phyloP scores from a whole-genome alignment of 1,140 invertebrate species.

The Pseudomyrmex concolor region DNA sequence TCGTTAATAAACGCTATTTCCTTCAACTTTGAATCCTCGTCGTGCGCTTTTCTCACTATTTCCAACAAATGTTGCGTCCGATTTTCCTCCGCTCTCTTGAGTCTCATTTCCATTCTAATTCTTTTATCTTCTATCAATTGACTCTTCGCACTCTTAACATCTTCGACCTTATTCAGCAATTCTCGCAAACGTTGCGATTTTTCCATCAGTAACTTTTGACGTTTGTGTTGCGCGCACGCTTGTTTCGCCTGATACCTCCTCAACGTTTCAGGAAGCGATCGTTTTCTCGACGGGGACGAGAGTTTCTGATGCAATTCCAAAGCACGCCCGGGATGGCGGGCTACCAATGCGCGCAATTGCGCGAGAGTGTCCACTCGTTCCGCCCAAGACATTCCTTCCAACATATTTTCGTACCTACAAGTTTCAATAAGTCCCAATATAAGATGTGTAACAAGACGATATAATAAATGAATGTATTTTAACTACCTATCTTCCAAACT shows the following conservation, averaged over 20 bases:
- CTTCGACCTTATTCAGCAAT: conserved; percentile 94
- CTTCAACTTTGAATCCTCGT: conserved; percentile 98
- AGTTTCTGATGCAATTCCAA: conserved; percentile 96
- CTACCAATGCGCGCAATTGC: conserved; percentile 90
- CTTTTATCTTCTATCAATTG: conserved; percentile 94
- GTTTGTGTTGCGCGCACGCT: conserved; percentile 91
- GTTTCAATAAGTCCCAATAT: too few species aligned
- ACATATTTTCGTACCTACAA: conserved; percentile 88
- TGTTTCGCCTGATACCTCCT: conserved; percentile 95
- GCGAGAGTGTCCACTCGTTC: conserved; percentile 92
- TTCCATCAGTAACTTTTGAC: conserved; percentile 92
- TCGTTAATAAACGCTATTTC: conserved; percentile 99
- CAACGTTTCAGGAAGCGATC: conserved; percentile 92
- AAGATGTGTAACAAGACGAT: conserved; percentile 10
- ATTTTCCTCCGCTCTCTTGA: conserved; percentile 96
- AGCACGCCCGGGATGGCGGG: conserved; percentile 94
- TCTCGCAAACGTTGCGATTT: conserved; percentile 94
- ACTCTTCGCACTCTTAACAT: conserved; percentile 94
- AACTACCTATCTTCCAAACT: conserved; percentile 81
- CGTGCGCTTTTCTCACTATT: conserved; percentile 97
- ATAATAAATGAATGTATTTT: background rate
- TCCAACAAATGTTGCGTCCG: conserved; percentile 91
- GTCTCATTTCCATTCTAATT: conserved; percentile 92
- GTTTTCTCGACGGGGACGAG: conserved; percentile 94
- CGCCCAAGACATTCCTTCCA: conserved; percentile 91